Evolutionary conservation across 2,113 vertebrate genomes (phyloP).

Genomic region (Odocoileus hemionus): DNA sequence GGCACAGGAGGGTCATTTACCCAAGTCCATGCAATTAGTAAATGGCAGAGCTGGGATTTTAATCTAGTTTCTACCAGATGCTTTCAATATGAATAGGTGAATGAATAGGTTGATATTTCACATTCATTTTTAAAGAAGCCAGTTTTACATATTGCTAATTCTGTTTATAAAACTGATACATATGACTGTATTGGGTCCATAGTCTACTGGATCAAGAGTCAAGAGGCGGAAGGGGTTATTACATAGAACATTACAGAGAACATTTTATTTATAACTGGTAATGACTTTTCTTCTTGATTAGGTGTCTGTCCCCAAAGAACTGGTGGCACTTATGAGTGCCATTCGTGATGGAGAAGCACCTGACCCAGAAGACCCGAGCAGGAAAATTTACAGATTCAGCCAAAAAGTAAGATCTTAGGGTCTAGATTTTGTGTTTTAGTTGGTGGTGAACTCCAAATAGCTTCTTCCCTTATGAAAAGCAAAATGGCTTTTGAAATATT

Average conservation of each 20-base stretch:
- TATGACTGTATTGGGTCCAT: background rate
- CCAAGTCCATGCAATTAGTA: background rate
- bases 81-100: background rate
- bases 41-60: background rate
- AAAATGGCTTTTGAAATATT: too few species aligned
- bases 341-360: conserved; percentile 87
- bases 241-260: too few species aligned
- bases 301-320: conserved; percentile 93
- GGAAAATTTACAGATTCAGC: conserved; percentile 88
- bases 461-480: too few species aligned
- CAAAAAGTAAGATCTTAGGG: too few species aligned
- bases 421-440: too few species aligned
- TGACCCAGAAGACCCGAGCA: conserved; percentile 85
- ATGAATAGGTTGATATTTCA: background rate
- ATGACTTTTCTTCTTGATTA: too few species aligned
- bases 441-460: too few species aligned
- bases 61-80: background rate
- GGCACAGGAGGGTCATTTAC: background rate
- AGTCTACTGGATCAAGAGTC: background rate
- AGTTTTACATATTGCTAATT: background rate
- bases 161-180: background rate
- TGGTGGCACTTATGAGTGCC: conserved; percentile 97
- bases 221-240: background rate
- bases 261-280: too few species aligned
- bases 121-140: background rate